Evolutionary conservation across 2,888 invertebrate genomes (phyloP).

Genomic region (Brachyptera risi): DNA sequence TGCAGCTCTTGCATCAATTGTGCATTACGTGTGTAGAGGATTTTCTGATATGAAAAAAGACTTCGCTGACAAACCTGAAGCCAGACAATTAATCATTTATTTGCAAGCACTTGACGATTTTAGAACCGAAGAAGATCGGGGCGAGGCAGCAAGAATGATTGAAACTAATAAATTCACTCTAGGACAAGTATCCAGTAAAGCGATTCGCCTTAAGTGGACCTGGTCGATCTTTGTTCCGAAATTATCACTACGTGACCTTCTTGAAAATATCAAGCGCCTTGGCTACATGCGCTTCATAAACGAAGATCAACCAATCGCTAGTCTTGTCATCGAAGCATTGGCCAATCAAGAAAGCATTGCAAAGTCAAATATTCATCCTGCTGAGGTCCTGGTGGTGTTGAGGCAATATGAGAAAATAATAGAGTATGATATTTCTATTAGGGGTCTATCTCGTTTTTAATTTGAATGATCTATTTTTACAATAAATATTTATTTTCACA

Average conservation of each 20-base stretch:
- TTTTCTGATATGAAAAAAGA: slow-evolving; percentile 49
- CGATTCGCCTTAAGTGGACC: slow-evolving; percentile 39
- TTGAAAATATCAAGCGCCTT: slow-evolving; percentile 56
- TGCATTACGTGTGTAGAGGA: slow-evolving; percentile 47
- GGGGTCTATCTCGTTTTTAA: too few relatives aligned
- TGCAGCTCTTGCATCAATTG: slow-evolving; percentile 38
- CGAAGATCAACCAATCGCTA: slow-evolving; percentile 49
- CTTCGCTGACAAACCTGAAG: slow-evolving; percentile 45
- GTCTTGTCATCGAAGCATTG: slow-evolving; percentile 52
- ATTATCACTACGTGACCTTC: slow-evolving; percentile 50
- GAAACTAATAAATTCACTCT: slow-evolving; percentile 53
- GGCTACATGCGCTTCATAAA: slow-evolving; percentile 59
- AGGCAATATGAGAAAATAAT: slow-evolving; percentile 59
- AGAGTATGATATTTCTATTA: slow-evolving; percentile 47
- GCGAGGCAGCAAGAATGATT: slow-evolving; percentile 50
- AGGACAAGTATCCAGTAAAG: slow-evolving; percentile 65
- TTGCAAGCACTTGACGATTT: slow-evolving; percentile 50
- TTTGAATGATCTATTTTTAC: too few relatives aligned
- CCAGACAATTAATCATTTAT: slow-evolving; percentile 49
- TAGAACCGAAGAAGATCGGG: slow-evolving; percentile 50
- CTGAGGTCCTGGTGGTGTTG: slow-evolving; percentile 55
- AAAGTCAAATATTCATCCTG: slow-evolving; percentile 48
- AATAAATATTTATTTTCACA: too few relatives aligned
- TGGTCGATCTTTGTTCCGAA: slow-evolving; percentile 58
- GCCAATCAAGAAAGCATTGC: slow-evolving; percentile 47